phyloP scores from a whole-genome alignment of 2,797 vertebrate species.

The Pipistrellus pygmaeus region DNA sequence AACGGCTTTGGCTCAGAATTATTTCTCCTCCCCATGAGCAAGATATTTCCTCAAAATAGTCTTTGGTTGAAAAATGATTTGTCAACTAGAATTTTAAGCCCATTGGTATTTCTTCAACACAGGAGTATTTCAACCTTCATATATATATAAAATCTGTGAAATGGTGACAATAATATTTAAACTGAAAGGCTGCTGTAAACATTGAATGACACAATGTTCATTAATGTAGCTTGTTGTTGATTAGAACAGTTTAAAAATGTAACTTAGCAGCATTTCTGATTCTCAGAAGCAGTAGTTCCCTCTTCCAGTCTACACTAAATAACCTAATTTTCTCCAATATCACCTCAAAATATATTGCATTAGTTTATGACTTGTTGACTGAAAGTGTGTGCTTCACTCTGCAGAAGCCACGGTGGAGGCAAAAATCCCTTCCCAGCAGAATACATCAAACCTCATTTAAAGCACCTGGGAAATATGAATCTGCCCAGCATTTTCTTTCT shows the following conservation, averaged over 20 bases:
- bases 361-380: conserved; percentile 20
- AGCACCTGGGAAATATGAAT: conserved; percentile 63
- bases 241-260: conserved; percentile 33
- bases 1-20: conserved; percentile 38
- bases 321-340: conserved; percentile 55
- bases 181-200: background rate
- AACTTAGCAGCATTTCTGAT: background rate
- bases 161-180: conserved; percentile 54
- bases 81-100: conserved; percentile 46
- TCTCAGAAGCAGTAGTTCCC: conserved; percentile 53
- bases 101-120: conserved; percentile 40
- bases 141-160: background rate
- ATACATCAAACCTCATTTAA: conserved; percentile 61
- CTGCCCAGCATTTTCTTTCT: conserved; percentile 61
- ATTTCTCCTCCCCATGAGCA: background rate
- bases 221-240: conserved; percentile 56
- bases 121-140: background rate
- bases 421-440: conserved; percentile 54
- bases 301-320: conserved; percentile 24
- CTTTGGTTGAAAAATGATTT: conserved; percentile 55
- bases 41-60: background rate
- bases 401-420: background rate
- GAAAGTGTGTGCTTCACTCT: conserved; percentile 1
- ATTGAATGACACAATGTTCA: conserved; percentile 2
- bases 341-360: conserved; percentile 59